A percentile compares a stretch with the other conserved stretches of the same genome.
These are phyloP conservation scores for Odontomachus brunneus DNA, from an alignment of 1,140 invertebrate genomes.

Conservation along the genomic window DNA sequence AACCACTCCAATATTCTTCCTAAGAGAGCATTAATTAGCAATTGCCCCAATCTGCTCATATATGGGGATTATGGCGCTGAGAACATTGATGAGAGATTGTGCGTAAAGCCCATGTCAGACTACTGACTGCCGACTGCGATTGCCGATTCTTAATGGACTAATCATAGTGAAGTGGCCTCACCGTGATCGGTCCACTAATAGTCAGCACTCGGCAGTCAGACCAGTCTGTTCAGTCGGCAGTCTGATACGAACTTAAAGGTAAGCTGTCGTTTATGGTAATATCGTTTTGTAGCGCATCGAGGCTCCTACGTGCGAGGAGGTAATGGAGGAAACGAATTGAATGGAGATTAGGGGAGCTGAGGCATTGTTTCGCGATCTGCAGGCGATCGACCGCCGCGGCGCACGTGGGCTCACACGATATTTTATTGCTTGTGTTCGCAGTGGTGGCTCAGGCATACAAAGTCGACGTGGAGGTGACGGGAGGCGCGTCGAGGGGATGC, in stretches of 20 bases:
- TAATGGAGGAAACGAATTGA: background rate
- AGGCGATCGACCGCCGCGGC: conserved; percentile 2
- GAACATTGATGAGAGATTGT: too few relatives aligned
- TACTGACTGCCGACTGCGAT: too few relatives aligned
- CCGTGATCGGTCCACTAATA: too few relatives aligned
- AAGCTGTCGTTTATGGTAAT: too few relatives aligned
- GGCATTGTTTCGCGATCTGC: conserved; percentile 24
- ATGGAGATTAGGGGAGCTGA: conserved; percentile 9
- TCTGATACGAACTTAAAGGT: too few relatives aligned
- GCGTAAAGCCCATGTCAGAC: too few relatives aligned
- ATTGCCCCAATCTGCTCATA: background rate
- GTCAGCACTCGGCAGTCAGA: too few relatives aligned
- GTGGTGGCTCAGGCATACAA: conserved; percentile 93
- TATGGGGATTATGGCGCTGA: too few relatives aligned
- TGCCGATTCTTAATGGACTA: too few relatives aligned
- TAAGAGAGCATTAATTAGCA: background rate
- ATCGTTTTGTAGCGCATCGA: background rate
- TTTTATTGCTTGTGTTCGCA: conserved; percentile 80
- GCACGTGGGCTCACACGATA: conserved; percentile 20
- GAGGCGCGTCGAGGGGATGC: conserved; percentile 90
- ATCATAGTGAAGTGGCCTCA: too few relatives aligned
- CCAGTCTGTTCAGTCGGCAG: too few relatives aligned
- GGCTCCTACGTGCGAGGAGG: background rate
- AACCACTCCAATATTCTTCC: too few relatives aligned
- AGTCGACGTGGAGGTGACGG: conserved; percentile 90